phyloP scores from a whole-genome alignment of 2,113 vertebrate species.

The Sapayoa aenigma region DNA sequence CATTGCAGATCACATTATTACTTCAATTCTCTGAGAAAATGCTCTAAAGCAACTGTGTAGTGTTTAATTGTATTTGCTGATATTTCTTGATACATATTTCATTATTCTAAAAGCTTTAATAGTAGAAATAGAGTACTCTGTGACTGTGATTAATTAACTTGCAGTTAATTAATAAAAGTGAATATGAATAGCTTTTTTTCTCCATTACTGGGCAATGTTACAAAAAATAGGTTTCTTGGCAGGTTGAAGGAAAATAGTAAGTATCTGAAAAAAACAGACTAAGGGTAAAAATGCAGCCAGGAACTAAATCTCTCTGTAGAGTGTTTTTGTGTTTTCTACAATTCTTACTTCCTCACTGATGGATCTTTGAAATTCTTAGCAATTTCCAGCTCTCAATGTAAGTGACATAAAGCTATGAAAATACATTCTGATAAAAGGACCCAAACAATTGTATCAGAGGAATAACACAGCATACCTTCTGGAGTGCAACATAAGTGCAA shows the following conservation, averaged over 20 bases:
- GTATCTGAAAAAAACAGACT: background rate
- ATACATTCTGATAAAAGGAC: constrained; percentile 15
- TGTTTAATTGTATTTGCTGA: background rate
- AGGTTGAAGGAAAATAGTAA: background rate
- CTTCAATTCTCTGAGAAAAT: background rate
- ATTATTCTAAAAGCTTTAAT: constrained; percentile 4
- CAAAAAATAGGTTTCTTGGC: background rate
- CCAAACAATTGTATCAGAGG: background rate
- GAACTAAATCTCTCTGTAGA: background rate
- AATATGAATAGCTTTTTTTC: background rate
- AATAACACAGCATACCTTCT: background rate
- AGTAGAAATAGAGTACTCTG: background rate
- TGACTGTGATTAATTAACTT: background rate
- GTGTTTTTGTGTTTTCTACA: background rate
- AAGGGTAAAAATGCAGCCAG: background rate
- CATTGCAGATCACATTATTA: background rate
- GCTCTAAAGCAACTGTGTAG: background rate
- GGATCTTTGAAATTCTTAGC: constrained; percentile 20
- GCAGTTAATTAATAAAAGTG: constrained; percentile 12
- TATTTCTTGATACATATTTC: background rate
- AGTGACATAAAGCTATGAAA: constrained; percentile 8
- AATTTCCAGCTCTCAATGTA: constrained; percentile 5
- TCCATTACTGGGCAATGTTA: background rate
- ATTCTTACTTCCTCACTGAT: background rate
- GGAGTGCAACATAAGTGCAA: background rate